Base-by-base conservation (phyloP, 2,797 vertebrate species). In the Valencia hispanica region DNA sequence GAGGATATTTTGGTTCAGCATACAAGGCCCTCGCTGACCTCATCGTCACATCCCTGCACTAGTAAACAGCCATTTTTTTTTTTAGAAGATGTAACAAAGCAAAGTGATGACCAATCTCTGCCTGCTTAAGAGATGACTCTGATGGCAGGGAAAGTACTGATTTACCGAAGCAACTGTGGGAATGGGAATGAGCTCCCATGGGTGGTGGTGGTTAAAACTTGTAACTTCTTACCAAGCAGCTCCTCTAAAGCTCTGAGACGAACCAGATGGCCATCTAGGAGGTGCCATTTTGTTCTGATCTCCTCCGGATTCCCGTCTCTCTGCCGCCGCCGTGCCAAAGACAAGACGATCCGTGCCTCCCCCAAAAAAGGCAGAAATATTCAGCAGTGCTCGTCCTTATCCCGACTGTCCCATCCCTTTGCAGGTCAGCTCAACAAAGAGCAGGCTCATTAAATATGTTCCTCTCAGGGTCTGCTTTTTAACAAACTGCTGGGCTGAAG, bases 341-440 rank as follows among this genome's bases (percentile, higher is more conserved):
- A 78, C 14, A 1, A 89, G 78, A 34, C 82, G 57, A 80, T 84
- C 74, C 63, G 80, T 66, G 74, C 82, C 89, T 91, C 91, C 90
- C 93, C 95, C 95, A 93, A 95, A 95, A 95, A 96, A 95, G 95
- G 94, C 85, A 94, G 92, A 94, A 95, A 92, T 92, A 95, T 94
- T 86, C 89, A 79, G 79, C 70, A 86, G 86, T 66, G 75, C 53
- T 57, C 85, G 87, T 91, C 91, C 85, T 88, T 79, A 87, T 87
- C 85, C 79, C 83, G 32, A 80, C 84, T 77, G 41, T 86, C 72
- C 77, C 79, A 82, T 87, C 86, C 77, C 82, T 61, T 57, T 55
- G 68, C 90, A 88, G 92, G 86, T 91, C 88, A 36, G 84, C 86
- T 91, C 79, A 93, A 95, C 94, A 95, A 93, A 95, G 91, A 93